phyloP scores from a whole-genome alignment of 2,888 invertebrate species.

The Eubasilissa splendida region DNA sequence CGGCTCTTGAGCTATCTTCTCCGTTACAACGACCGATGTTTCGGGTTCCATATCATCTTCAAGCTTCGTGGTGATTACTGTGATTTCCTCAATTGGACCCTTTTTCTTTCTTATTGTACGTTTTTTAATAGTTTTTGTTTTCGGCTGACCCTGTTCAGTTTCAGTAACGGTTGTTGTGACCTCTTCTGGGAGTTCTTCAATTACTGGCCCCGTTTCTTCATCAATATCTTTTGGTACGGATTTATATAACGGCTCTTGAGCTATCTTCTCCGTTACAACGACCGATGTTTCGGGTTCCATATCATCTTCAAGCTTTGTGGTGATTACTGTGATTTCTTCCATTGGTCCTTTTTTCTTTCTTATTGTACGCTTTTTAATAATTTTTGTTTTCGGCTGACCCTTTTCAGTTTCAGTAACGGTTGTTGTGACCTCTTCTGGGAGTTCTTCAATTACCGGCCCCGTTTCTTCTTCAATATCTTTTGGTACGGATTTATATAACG shows the following conservation, averaged over 20 bases:
- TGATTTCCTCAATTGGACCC: slow-evolving; percentile 61
- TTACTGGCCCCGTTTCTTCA: slow-evolving; percentile 28
- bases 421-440: slow-evolving; percentile 60
- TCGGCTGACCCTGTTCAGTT: slow-evolving; percentile 20
- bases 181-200: slow-evolving; percentile 56
- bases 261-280: background rate
- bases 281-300: slow-evolving; percentile 22
- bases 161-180: slow-evolving; percentile 1
- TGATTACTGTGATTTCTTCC: slow-evolving; percentile 42
- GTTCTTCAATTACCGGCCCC: slow-evolving; percentile 56
- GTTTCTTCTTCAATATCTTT: no score
- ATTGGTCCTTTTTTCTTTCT: slow-evolving; percentile 62
- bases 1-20: slow-evolving; percentile 61
- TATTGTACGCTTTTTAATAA: slow-evolving; percentile 58
- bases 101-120: slow-evolving; percentile 61
- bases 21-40: slow-evolving; percentile 60
- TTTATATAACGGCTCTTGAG: background rate
- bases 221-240: no score
- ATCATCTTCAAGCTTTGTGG: slow-evolving; percentile 60
- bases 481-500: slow-evolving; percentile 59
- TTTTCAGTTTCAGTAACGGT: slow-evolving; percentile 61
- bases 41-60: slow-evolving; percentile 61
- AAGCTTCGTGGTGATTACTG: slow-evolving; percentile 60
- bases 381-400: slow-evolving; percentile 61
- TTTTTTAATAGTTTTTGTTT: slow-evolving; percentile 61